phyloP scores from a whole-genome alignment of 2,797 vertebrate species.

The Poeciliopsis presidionis region DNA sequence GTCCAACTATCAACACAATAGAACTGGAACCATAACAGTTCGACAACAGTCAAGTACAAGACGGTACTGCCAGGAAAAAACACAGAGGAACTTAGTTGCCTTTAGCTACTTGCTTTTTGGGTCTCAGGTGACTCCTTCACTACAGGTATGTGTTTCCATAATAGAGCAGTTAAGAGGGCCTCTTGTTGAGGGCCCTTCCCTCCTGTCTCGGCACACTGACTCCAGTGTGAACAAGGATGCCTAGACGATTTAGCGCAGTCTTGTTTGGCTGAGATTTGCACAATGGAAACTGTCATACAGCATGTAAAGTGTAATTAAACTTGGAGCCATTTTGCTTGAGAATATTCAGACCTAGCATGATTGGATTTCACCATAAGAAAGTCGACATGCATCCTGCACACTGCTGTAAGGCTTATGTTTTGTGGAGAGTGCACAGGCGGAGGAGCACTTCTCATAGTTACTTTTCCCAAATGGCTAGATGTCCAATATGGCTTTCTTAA shows the following conservation, averaged over 20 bases:
- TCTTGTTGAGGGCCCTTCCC: conserved; percentile 77
- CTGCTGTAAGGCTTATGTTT: conserved; percentile 60
- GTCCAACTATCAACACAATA: conserved; percentile 79
- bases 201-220: conserved; percentile 81
- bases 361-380: conserved; percentile 75
- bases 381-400: conserved; percentile 50
- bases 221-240: conserved; percentile 78
- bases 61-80: conserved; percentile 58
- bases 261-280: conserved; percentile 76
- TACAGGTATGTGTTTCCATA: conserved; percentile 81
- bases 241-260: conserved; percentile 71
- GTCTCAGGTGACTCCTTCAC: conserved; percentile 78
- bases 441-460: conserved; percentile 56
- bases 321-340: conserved; percentile 75
- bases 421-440: conserved; percentile 32
- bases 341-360: conserved; percentile 72
- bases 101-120: conserved; percentile 58
- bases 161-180: conserved; percentile 79
- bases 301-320: conserved; percentile 80
- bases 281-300: conserved; percentile 82
- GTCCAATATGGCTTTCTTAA: conserved; percentile 67
- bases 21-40: conserved; percentile 76
- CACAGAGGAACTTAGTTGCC: conserved; percentile 56
- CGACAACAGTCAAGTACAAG: conserved; percentile 79
- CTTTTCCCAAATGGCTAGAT: conserved; percentile 72